These are phyloP conservation scores for Neoarius graeffei DNA, from an alignment of 2,113 vertebrate species.

Conservation along the genomic window DNA sequence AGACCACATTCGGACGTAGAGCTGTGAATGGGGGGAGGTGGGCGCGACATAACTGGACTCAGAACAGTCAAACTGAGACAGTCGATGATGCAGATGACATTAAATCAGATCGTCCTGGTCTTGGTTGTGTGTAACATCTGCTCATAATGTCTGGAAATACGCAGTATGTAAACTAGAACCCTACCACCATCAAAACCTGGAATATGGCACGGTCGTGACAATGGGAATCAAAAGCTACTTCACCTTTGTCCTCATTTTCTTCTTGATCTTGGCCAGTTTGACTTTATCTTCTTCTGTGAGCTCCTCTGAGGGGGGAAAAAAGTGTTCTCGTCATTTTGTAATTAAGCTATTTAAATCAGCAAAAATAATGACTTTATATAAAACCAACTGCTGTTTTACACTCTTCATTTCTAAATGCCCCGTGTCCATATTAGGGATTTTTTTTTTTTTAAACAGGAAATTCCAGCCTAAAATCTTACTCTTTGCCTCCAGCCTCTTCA, in stretches of 20 bases:
- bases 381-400: not conserved
- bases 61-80: not conserved
- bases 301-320: conserved; percentile 73
- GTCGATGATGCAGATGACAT: not conserved
- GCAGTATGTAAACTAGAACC: not conserved
- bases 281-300: conserved; percentile 88
- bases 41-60: too few species aligned
- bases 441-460: not conserved
- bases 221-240: not conserved
- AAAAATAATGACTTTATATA: not conserved
- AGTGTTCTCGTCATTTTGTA: not conserved
- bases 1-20: too few species aligned
- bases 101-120: not conserved
- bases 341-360: not conserved
- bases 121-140: not conserved
- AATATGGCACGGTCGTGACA: not conserved
- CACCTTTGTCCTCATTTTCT: conserved; percentile 92
- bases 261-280: conserved; percentile 90
- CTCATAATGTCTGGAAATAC: not conserved
- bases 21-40: too few species aligned
- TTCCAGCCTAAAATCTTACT: conserved; percentile 68
- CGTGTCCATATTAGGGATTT: too few species aligned
- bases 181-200: not conserved
- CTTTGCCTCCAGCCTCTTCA: conserved; percentile 85
- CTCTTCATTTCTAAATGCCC: not conserved